Percentiles rank a stretch among this genome's conserved stretches.
Conservation (phyloP, 2,797 vertebrate species). For the Gobio occitaniae region DNA sequence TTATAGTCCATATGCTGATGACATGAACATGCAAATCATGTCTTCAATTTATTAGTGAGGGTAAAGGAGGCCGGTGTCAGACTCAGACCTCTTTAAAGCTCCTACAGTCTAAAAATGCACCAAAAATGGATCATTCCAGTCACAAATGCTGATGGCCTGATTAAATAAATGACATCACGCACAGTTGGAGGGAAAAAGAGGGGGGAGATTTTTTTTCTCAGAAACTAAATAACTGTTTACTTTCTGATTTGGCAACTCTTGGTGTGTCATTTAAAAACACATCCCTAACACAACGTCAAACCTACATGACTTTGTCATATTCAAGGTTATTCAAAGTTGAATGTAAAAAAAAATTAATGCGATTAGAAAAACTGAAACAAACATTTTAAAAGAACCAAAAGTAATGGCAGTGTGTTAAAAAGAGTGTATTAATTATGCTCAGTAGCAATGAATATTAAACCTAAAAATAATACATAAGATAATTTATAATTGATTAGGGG, state of each 20-base stretch:
- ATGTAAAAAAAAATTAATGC: background rate
- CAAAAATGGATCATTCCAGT: slow-evolving; percentile 13
- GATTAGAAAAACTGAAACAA: background rate
- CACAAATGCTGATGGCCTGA: slow-evolving; percentile 10
- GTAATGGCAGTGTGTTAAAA: too few relatives aligned
- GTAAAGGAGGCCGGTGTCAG: background rate
- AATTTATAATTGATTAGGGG: background rate
- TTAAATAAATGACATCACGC: background rate
- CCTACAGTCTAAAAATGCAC: background rate
- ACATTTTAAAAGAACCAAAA: background rate
- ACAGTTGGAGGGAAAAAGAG: background rate
- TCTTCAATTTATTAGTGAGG: background rate
- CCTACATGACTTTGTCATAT: background rate
- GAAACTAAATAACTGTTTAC: background rate
- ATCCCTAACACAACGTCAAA: background rate
- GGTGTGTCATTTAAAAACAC: slow-evolving; percentile 3
- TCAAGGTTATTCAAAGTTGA: background rate
- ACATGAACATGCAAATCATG: background rate
- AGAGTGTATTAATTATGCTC: too few relatives aligned
- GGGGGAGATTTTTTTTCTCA: background rate
- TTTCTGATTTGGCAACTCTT: background rate
- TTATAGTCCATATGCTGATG: background rate
- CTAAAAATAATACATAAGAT: background rate
- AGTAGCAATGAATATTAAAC: background rate
- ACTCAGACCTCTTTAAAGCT: slow-evolving; percentile 4